Base-by-base conservation (phyloP, 1,140 invertebrate genomes). In the Babylonia areolata region DNA sequence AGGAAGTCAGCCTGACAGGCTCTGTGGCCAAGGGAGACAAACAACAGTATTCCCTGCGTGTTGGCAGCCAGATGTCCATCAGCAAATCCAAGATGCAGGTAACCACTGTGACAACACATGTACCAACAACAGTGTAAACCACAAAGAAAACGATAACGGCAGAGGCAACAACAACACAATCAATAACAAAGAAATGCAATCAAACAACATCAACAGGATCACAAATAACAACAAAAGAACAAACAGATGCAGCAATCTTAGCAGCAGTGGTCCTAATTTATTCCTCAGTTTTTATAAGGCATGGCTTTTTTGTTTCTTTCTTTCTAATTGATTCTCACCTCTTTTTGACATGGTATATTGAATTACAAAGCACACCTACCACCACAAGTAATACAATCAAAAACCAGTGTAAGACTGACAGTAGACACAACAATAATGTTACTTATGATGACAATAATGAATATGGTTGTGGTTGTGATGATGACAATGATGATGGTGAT, bases 21-120 rank as follows among this genome's bases (percentile, higher is more conserved):
- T 87, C 81, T 31, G 79, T 91, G 31, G 88, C 40, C 42, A 54
- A 89, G 2, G 85, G 87, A 39, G 88, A 88, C 28, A 83, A 87
- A 31, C 84, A 86, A 20, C 17, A 39, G 78, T 92, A 92, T 81
- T 64, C 58, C 6, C 51, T 86, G 15, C 88, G 91, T 77, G n/a
- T n/a, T n/a, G n/a, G n/a, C n/a, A n/a, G n/a, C n/a, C n/a, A n/a
- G n/a, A n/a, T n/a, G n/a, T 84, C 87, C 15, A 86, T 85, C 12
- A 77, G 75, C 28, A 79, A 54, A 23, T n/a, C 40, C 39, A 79
- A 79, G 77, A 69, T 79, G 23, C 78, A 80, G 78, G 78, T 80
- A 64, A 69, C 46, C 20, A 9, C 58, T 3, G 17, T 3, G 23
- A 64, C 5, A 15, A 5, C 42, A 46, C 42, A 46, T 5, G 15